Percentiles rank a stretch among this genome's conserved stretches.
phyloP scores from a whole-genome alignment of 2,888 invertebrate species.

The Pseudococcus jackbeardsleyi region DNA sequence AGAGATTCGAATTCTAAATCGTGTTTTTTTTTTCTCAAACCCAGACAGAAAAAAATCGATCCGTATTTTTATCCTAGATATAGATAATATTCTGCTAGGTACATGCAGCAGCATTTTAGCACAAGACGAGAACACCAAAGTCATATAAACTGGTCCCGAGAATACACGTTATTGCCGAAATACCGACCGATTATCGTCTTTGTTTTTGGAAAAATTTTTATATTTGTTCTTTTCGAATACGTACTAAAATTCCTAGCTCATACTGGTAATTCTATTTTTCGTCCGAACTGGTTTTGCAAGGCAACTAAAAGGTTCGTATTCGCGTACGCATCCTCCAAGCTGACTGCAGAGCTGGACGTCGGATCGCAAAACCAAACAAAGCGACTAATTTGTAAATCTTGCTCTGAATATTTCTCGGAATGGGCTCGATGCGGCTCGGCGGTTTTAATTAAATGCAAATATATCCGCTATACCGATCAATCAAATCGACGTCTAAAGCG shows the following conservation, averaged over 20 bases:
- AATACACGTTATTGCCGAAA: slow-evolving; percentile 31
- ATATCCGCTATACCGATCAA: slow-evolving; percentile 23
- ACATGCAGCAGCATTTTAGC: not conserved
- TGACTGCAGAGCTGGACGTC: not conserved
- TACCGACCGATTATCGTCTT: slow-evolving; percentile 20
- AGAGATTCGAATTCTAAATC: not conserved
- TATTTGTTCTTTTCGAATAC: slow-evolving; percentile 35
- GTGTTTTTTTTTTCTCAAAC: not conserved
- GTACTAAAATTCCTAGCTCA: slow-evolving; percentile 36
- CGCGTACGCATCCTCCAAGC: not conserved
- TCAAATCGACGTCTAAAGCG: slow-evolving; percentile 40
- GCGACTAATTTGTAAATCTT: slow-evolving; percentile 41
- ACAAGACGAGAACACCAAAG: not conserved
- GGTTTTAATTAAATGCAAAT: slow-evolving; percentile 46
- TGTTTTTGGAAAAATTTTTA: slow-evolving; percentile 50
- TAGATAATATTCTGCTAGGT: not conserved
- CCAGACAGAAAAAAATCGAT: not conserved
- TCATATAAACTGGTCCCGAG: slow-evolving; percentile 21
- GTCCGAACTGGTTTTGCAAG: slow-evolving; percentile 54
- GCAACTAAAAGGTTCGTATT: slow-evolving; percentile 16
- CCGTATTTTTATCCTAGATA: not conserved
- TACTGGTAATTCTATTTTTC: slow-evolving; percentile 43
- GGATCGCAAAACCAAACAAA: not conserved
- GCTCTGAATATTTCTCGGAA: slow-evolving; percentile 39
- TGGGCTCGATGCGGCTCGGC: not conserved